Evolutionary conservation across 2,113 vertebrate species (phyloP).

Genomic region (Aplodontia rufa): DNA sequence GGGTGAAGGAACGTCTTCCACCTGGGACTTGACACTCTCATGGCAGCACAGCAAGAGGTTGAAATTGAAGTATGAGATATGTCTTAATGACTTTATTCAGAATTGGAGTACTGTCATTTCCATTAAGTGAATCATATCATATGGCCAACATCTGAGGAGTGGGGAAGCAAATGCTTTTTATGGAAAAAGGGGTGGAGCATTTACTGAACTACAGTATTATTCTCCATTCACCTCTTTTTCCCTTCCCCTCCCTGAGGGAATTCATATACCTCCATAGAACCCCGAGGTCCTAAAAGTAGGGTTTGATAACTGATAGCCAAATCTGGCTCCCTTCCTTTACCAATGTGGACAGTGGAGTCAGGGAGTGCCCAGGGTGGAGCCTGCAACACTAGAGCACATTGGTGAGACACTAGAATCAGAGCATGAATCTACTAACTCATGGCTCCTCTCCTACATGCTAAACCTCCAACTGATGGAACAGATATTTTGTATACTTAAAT

Average conservation of each 20-base stretch:
- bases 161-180: background rate
- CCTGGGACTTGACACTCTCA: background rate
- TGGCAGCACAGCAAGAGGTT: background rate
- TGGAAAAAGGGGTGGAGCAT: background rate
- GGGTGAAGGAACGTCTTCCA: background rate
- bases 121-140: background rate
- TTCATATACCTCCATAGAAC: background rate
- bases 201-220: background rate
- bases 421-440: fast-evolving
- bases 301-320: background rate
- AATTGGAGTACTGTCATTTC: too few species aligned
- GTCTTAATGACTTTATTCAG: background rate
- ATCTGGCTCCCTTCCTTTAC: background rate
- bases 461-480: too few species aligned
- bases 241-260: too few species aligned
- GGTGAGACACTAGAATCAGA: too few species aligned
- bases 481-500: background rate
- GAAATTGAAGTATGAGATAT: background rate
- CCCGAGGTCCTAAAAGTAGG: background rate
- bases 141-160: background rate
- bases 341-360: background rate
- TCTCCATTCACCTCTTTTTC: fast-evolving
- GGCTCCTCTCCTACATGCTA: too few species aligned
- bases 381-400: too few species aligned
- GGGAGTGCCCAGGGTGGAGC: too few species aligned